These are phyloP conservation scores for Phocoena phocoena DNA, from an alignment of 2,113 vertebrate genomes.

Conservation along the genomic window DNA sequence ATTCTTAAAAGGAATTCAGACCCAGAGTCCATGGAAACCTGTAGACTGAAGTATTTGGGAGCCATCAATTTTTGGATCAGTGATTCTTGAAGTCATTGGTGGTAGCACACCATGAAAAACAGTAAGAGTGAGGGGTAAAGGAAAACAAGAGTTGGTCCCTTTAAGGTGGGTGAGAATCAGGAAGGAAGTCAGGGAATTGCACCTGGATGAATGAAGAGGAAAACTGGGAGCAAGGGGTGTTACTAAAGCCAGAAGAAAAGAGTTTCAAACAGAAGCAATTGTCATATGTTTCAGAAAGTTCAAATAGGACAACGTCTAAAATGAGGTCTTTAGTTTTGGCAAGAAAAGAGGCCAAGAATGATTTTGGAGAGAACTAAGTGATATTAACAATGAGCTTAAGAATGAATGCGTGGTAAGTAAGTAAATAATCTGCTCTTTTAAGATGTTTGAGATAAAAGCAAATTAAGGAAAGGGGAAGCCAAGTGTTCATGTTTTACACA, in stretches of 20 bases:
- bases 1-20: neutral
- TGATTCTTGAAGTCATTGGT: neutral
- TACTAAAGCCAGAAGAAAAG: neutral
- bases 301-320: neutral
- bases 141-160: neutral
- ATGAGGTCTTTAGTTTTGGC: neutral
- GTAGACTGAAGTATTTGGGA: neutral
- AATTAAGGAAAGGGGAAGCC: neutral
- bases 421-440: neutral
- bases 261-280: neutral
- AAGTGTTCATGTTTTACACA: neutral
- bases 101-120: neutral
- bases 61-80: neutral
- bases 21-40: neutral
- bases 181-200: neutral
- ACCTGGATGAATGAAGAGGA: neutral
- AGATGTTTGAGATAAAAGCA: conserved; percentile 26
- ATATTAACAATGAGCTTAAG: neutral
- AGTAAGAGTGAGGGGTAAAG: neutral
- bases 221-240: neutral
- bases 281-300: neutral
- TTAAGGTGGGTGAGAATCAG: neutral
- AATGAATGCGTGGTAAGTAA: neutral
- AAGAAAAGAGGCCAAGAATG: neutral
- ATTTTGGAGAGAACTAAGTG: conserved; percentile 12